A percentile compares a stretch with the other conserved stretches of the same genome.
phyloP scores from a whole-genome alignment of 2,797 vertebrate species.

The Iguana delicatissima region DNA sequence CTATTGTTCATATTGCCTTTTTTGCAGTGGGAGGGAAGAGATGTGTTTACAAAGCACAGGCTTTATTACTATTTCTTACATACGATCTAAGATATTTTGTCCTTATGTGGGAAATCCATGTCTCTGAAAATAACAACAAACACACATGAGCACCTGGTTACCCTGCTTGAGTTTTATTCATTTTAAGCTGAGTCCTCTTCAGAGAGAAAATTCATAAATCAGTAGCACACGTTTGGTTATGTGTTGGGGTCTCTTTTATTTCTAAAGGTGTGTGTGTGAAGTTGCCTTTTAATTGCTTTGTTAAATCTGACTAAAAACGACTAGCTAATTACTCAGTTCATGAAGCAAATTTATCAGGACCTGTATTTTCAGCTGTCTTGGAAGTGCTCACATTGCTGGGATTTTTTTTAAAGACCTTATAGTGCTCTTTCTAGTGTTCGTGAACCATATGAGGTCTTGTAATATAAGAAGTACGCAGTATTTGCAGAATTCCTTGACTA shows the following conservation, averaged over 20 bases:
- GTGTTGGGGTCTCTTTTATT: not conserved
- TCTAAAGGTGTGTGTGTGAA: not conserved
- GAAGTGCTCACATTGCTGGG: not conserved
- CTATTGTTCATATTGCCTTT: not conserved
- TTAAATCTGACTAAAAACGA: not conserved
- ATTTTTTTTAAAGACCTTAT: not conserved
- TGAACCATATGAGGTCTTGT: not conserved
- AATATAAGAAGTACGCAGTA: conserved; percentile 23
- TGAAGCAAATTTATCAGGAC: not conserved
- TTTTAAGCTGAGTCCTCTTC: not conserved
- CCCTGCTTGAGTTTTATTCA: not conserved
- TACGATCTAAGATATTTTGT: not conserved
- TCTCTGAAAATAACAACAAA: not conserved
- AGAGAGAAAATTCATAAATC: not conserved
- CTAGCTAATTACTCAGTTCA: not conserved
- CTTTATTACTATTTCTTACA: not conserved
- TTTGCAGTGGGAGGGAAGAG: too few relatives aligned
- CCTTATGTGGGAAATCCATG: not conserved
- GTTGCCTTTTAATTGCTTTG: not conserved
- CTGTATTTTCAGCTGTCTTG: not conserved
- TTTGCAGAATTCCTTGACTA: conserved; percentile 25
- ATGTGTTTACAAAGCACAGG: not conserved
- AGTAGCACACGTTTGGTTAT: not conserved
- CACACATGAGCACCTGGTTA: not conserved
- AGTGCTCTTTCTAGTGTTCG: not conserved